Percentiles rank a stretch among this genome's conserved stretches.
Evolutionary conservation across 2,797 vertebrate genomes (phyloP).

Genomic region (Urophycis tenuis): DNA sequence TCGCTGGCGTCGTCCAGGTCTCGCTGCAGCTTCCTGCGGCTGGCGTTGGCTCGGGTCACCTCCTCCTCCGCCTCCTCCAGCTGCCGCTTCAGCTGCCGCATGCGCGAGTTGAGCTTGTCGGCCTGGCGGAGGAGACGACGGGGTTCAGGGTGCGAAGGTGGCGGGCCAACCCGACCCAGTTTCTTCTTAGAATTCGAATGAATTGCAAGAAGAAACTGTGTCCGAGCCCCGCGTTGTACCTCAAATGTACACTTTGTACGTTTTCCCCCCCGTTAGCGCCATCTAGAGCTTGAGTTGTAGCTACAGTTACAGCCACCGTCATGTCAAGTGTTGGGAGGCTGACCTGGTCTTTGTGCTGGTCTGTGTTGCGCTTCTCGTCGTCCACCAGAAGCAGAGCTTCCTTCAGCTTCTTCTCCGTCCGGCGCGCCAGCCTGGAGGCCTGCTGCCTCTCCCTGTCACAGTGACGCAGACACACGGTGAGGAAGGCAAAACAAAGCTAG

Average conservation of each 20-base stretch:
- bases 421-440: slow-evolving; percentile 76
- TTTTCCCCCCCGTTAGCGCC: too few species aligned
- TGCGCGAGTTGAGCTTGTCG: slow-evolving; percentile 84
- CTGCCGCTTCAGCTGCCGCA: slow-evolving; percentile 93
- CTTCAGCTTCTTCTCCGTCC: slow-evolving; percentile 91
- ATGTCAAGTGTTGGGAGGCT: background rate
- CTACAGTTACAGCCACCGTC: too few species aligned
- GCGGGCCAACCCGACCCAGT: too few species aligned
- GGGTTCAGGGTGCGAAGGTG: background rate
- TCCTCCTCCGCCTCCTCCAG: slow-evolving; percentile 96
- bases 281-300: too few species aligned
- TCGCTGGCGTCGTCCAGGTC: slow-evolving; percentile 89
- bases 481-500: background rate
- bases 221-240: too few species aligned
- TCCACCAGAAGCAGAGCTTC: slow-evolving; percentile 88
- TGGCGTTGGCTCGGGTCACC: slow-evolving; percentile 83
- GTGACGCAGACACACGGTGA: background rate
- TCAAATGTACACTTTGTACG: too few species aligned
- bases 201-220: too few species aligned
- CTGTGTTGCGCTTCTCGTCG: slow-evolving; percentile 84
- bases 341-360: slow-evolving; percentile 92
- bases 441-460: slow-evolving; percentile 82
- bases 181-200: too few species aligned
- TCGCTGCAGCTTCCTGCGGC: slow-evolving; percentile 88
- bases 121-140: slow-evolving; percentile 62